phyloP scores from a whole-genome alignment of 1,140 invertebrate species.

The Diachasma alloeum region DNA sequence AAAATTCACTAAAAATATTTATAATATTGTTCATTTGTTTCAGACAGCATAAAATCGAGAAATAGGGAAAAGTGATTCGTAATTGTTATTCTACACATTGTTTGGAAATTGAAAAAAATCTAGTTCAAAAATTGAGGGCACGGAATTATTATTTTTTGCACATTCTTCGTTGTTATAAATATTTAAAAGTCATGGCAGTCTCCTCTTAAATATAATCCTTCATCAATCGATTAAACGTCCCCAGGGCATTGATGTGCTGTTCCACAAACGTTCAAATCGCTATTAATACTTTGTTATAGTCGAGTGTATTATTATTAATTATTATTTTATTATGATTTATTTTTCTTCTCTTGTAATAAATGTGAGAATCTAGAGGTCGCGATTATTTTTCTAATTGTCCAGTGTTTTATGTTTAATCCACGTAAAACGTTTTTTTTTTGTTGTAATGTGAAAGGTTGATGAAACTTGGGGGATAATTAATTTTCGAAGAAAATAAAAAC shows the following conservation, averaged over 20 bases:
- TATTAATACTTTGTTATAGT: constrained; percentile 12
- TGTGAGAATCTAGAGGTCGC: constrained; percentile 6
- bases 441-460: neutral
- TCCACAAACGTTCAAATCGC: neutral
- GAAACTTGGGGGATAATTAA: too few species aligned
- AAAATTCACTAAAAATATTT: too few species aligned
- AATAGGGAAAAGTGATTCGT: neutral
- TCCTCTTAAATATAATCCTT: too few species aligned
- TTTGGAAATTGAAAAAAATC: too few species aligned
- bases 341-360: constrained; percentile 15
- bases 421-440: neutral
- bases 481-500: too few species aligned
- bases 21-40: too few species aligned
- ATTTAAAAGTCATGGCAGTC: too few species aligned
- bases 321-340: constrained; percentile 14
- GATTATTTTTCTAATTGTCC: constrained; percentile 6
- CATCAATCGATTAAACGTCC: neutral
- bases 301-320: constrained; percentile 15
- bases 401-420: neutral
- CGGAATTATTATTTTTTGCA: too few species aligned
- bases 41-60: too few species aligned
- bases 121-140: too few species aligned
- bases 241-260: neutral
- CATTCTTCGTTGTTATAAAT: too few species aligned
- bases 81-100: neutral